Conservation (phyloP, 2,113 vertebrate species). For the Laticauda colubrina region DNA sequence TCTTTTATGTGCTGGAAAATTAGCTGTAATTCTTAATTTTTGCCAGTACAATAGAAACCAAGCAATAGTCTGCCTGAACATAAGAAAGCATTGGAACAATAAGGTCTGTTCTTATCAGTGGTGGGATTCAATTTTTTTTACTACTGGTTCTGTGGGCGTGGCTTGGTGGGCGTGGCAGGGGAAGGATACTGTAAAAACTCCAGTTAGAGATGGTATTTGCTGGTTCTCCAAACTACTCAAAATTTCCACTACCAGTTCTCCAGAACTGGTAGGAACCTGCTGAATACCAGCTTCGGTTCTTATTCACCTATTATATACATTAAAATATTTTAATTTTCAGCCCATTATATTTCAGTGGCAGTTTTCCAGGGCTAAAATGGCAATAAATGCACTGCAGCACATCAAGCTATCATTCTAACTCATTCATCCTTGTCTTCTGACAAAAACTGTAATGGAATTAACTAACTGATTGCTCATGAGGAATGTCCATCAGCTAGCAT, state of each 20-base stretch:
- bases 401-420: neutral
- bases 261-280: too few relatives aligned
- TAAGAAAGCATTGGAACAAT: neutral
- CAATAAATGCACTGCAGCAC: neutral
- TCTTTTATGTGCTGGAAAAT: neutral
- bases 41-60: neutral
- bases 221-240: too few relatives aligned
- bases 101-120: neutral
- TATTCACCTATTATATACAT: neutral
- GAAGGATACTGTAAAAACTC: too few relatives aligned
- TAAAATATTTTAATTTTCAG: neutral
- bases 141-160: too few relatives aligned
- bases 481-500: neutral
- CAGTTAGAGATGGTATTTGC: too few relatives aligned
- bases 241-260: too few relatives aligned
- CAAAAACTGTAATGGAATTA: neutral
- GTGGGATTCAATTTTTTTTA: too few relatives aligned
- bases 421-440: neutral
- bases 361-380: neutral
- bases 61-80: neutral
- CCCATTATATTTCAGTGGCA: neutral
- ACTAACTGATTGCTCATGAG: neutral
- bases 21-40: neutral
- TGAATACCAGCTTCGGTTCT: neutral
- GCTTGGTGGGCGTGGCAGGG: too few relatives aligned